A percentile compares a stretch with the other conserved stretches of the same genome.
Conservation (phyloP, 2,888 invertebrate species). For the Drosophila buzzatii region DNA sequence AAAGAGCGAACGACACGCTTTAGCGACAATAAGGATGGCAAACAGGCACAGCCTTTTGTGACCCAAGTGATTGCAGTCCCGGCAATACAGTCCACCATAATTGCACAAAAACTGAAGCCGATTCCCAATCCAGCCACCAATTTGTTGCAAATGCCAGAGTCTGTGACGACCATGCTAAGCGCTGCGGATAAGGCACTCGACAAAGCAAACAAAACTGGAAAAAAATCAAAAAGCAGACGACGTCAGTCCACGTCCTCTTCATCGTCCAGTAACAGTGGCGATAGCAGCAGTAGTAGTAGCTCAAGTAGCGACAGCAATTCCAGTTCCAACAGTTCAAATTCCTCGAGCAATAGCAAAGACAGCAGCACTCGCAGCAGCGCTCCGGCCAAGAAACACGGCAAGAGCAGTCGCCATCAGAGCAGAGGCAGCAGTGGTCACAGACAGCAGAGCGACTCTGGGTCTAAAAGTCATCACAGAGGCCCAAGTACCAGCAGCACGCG, state of each 20-base stretch:
- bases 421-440: slow-evolving; percentile 36
- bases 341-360: slow-evolving; percentile 37
- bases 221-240: slow-evolving; percentile 47
- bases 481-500: slow-evolving; percentile 38
- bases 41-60: slow-evolving; percentile 61
- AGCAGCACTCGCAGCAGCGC: slow-evolving; percentile 48
- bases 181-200: slow-evolving; percentile 77
- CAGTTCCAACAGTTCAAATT: slow-evolving; percentile 44
- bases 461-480: slow-evolving; percentile 29
- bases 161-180: slow-evolving; percentile 60
- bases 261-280: slow-evolving; percentile 45
- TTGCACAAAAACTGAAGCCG: slow-evolving; percentile 49
- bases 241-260: slow-evolving; percentile 63
- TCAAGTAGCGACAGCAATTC: slow-evolving; percentile 36
- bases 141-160: slow-evolving; percentile 68
- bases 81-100: slow-evolving; percentile 17
- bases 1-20: slow-evolving; percentile 84
- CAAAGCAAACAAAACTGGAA: slow-evolving; percentile 62
- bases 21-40: slow-evolving; percentile 84
- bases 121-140: slow-evolving; percentile 65
- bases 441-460: slow-evolving; percentile 28
- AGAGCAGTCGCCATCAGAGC: slow-evolving; percentile 23
- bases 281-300: slow-evolving; percentile 45
- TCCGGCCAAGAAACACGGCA: slow-evolving; percentile 38
- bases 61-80: slow-evolving; percentile 58